Percentiles rank a stretch among this genome's conserved stretches.
These are phyloP conservation scores for Cotesia chilonis DNA, from an alignment of 1,140 invertebrate genomes.

Conservation along the genomic window DNA sequence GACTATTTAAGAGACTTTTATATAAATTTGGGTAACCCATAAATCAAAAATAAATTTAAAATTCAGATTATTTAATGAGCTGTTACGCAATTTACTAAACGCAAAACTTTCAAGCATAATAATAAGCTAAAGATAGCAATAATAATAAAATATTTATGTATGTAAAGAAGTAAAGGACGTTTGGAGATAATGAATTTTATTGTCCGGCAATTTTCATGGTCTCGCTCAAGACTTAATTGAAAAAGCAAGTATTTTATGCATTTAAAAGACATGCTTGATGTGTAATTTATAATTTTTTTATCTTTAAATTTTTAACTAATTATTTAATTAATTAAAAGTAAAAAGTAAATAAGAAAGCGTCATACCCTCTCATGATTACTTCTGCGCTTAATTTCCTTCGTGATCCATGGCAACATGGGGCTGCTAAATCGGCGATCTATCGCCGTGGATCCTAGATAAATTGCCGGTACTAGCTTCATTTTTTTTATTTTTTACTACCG, in stretches of 20 bases:
- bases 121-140: too few species aligned
- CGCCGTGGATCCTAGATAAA: slow-evolving; percentile 76
- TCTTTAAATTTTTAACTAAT: background rate
- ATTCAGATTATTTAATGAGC: too few species aligned
- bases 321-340: background rate
- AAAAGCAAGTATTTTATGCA: background rate
- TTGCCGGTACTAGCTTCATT: slow-evolving; percentile 74
- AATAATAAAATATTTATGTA: too few species aligned
- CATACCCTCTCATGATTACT: slow-evolving; percentile 67
- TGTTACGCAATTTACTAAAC: too few species aligned
- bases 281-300: background rate
- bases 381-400: slow-evolving; percentile 71
- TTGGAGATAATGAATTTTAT: too few species aligned
- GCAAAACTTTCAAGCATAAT: too few species aligned
- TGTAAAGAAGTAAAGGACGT: too few species aligned
- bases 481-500: slow-evolving; percentile 46
- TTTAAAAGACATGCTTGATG: background rate
- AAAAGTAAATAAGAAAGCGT: slow-evolving; percentile 29
- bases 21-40: too few species aligned
- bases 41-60: too few species aligned
- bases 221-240: too few species aligned
- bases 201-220: too few species aligned
- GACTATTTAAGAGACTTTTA: too few species aligned
- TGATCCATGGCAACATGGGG: slow-evolving; percentile 81
- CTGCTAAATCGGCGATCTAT: slow-evolving; percentile 78